Evolutionary conservation across 1,140 invertebrate genomes (phyloP), one percentile per base, ranked within the genome.

Genomic region (Phymorhynchus buccinoides): DNA sequence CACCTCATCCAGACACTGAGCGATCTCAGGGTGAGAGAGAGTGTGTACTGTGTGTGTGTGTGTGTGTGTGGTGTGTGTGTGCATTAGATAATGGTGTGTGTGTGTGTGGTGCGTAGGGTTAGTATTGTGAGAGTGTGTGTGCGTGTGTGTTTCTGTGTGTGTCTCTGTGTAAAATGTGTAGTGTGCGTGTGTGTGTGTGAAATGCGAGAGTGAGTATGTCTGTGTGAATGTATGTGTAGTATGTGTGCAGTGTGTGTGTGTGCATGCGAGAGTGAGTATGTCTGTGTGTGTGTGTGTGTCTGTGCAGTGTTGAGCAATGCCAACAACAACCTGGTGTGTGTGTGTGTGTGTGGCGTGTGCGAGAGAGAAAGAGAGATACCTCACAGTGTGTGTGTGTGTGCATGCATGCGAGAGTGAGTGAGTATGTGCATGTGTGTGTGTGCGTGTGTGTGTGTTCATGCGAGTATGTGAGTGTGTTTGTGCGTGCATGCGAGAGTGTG

Each of bases 341-440:
- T 92, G 30, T 83, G 88, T 42, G 84, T 81, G 77, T n/a, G n/a
- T n/a, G 92, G 92, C 44, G 87, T 92, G 22, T 85, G 87, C 52
- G 78, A 39, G 37, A 92, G 91, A 85, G 88, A 91, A 77, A 86
- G 86, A 35, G 91, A 92, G 78, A 84, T 92, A 90, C n/a, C 82
- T 91, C 0, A 89, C 90, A 90, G 91, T 91, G 18, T 80, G 41
- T 80, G 32, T 30, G 48, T 35, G 35, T 82, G 80, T 62, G n/a
- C 30, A 7, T 82, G 48, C 22, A 22, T 52, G 48, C 22, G 48
- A 12, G 48, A 12, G 62, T 66, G 62, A 27, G 9, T 66, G 62
- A 27, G 62, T 7, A n/a, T 66, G 62, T 66, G 48, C 22, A 22
- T 52, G 48, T 52, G 48, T 52, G n/a, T n/a, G n/a, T n/a, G n/a